Conservation (phyloP, 2,113 vertebrate species). For the Nothobranchius furzeri region DNA sequence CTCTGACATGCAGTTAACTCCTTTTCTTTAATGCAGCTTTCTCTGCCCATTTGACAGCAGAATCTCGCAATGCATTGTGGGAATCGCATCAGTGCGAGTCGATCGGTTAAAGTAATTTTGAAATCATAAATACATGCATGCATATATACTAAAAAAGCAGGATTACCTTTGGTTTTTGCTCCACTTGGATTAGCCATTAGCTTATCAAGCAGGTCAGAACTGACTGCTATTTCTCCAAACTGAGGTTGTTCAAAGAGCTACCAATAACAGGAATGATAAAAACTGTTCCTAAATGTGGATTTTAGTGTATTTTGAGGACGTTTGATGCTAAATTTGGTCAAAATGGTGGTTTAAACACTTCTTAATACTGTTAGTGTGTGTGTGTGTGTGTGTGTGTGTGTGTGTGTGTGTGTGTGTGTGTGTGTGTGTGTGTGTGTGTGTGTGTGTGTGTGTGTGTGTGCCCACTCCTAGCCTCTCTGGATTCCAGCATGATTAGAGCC, state of each 20-base stretch:
- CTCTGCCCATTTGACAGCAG: no score
- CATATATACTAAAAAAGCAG: background rate
- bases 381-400: conserved; percentile 19
- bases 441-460: conserved; percentile 9
- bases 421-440: background rate
- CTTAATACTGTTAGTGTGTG: conserved; percentile 58
- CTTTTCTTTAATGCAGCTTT: no score
- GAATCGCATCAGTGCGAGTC: no score
- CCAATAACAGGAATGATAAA: background rate
- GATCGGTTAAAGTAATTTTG: background rate
- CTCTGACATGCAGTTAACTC: no score
- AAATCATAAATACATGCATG: no score
- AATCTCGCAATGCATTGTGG: no score
- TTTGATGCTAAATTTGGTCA: background rate
- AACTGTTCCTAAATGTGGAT: no score
- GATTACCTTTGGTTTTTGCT: background rate
- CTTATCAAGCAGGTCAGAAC: background rate
- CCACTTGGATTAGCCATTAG: background rate
- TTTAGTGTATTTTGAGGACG: no score
- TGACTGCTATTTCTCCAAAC: background rate
- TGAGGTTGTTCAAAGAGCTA: background rate
- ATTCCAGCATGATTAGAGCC: conserved; percentile 57
- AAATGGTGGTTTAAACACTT: conserved; percentile 19
- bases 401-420: background rate
- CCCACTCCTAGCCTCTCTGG: conserved; percentile 32